Evolutionary conservation across 2,888 invertebrate genomes (phyloP).

Genomic region (Villa cingulata): DNA sequence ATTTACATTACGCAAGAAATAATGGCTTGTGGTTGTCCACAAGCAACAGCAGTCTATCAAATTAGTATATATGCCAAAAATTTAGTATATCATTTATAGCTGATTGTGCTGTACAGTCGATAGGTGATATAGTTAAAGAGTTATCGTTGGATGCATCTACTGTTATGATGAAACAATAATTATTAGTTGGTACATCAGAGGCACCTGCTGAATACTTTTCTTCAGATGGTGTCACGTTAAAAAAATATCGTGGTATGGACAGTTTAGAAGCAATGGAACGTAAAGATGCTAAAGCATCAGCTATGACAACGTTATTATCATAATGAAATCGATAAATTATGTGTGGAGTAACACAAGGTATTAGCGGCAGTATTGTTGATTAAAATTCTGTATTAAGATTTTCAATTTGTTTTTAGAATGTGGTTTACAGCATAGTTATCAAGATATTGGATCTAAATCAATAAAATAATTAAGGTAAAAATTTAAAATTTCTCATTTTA

Average conservation of each 20-base stretch:
- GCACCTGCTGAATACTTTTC: slow-evolving; percentile 99
- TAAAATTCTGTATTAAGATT: slow-evolving; percentile 94
- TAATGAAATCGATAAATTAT: slow-evolving; percentile 91
- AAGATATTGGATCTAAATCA: slow-evolving; percentile 83
- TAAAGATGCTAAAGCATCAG: slow-evolving; percentile 67
- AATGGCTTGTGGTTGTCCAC: slow-evolving; percentile 97
- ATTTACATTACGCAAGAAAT: slow-evolving; percentile 99
- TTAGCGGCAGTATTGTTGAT: slow-evolving; percentile 95
- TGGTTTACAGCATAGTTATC: slow-evolving; percentile 92
- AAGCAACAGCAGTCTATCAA: slow-evolving; percentile 94
- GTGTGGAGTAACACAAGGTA: no score
- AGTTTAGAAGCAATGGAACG: slow-evolving; percentile 99
- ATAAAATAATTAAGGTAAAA: slow-evolving; percentile 45
- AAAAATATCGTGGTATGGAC: no score
- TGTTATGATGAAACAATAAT: slow-evolving; percentile 99
- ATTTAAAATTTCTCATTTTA: neutral
- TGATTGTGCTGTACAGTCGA: slow-evolving; percentile 94
- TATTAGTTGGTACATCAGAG: slow-evolving; percentile 94
- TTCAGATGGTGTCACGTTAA: slow-evolving; percentile 93
- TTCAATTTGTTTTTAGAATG: slow-evolving; percentile 89
- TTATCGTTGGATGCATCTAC: slow-evolving; percentile 84
- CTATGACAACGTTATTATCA: slow-evolving; percentile 72
- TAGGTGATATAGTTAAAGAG: slow-evolving; percentile 94
- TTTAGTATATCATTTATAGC: slow-evolving; percentile 95
- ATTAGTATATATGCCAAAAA: slow-evolving; percentile 84